These are phyloP conservation scores for Antennarius striatus DNA, from an alignment of 2,113 vertebrate genomes.

Conservation along the genomic window DNA sequence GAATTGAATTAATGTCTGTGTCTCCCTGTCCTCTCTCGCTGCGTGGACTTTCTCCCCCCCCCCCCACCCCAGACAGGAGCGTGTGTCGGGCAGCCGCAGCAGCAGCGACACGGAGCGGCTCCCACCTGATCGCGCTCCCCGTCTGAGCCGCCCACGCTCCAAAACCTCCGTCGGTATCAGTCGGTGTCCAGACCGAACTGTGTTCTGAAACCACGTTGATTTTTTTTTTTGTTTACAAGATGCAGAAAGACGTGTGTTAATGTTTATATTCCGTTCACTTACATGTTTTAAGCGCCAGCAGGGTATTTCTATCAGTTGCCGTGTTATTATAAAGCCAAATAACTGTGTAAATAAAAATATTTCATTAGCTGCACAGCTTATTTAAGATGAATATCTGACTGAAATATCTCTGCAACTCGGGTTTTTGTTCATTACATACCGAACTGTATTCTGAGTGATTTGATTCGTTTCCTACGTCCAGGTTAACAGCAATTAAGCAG, in stretches of 20 bases:
- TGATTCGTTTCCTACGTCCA: neutral
- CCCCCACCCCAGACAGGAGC: constrained; percentile 43
- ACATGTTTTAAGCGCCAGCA: constrained; percentile 44
- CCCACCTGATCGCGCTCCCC: constrained; percentile 68
- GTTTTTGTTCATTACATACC: neutral
- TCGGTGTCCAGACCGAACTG: neutral
- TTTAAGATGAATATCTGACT: neutral
- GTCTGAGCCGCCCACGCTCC: constrained; percentile 61
- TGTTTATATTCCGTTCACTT: constrained; percentile 27
- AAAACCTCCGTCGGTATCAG: constrained; percentile 19
- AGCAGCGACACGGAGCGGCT: constrained; percentile 74
- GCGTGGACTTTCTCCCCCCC: constrained; percentile 33
- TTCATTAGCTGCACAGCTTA: neutral
- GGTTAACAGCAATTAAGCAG: neutral
- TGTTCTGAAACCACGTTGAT: neutral
- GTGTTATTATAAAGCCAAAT: constrained; percentile 11
- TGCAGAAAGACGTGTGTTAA: accelerated
- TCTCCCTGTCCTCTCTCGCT: constrained; percentile 26
- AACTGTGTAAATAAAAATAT: neutral
- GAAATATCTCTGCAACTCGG: neutral
- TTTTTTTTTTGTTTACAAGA: neutral
- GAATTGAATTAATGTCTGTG: constrained; percentile 56
- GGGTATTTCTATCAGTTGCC: neutral
- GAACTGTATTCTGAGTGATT: neutral
- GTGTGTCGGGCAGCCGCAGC: constrained; percentile 64